phyloP scores from a whole-genome alignment of 2,888 invertebrate species.

The Aproaerema taeniolella region DNA sequence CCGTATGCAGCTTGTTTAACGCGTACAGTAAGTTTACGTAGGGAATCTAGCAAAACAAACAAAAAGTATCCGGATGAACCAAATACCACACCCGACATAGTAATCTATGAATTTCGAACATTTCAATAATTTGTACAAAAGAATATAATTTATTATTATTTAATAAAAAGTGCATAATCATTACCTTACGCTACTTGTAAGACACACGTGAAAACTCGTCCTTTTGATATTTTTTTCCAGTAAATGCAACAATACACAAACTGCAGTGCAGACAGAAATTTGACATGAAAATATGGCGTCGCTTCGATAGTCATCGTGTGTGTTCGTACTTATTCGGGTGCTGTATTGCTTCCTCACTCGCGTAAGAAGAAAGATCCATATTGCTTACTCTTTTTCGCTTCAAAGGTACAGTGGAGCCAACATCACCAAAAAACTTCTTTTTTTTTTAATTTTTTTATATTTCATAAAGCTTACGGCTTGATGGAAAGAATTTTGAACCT shows the following conservation, averaged over 20 bases:
- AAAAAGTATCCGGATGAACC: slow-evolving; percentile 50
- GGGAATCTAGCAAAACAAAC: slow-evolving; percentile 61
- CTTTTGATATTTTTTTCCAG: slow-evolving; percentile 29
- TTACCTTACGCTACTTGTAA: slow-evolving; percentile 45
- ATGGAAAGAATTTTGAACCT: no score
- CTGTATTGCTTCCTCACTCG: slow-evolving; percentile 25
- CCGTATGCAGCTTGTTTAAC: slow-evolving; percentile 29
- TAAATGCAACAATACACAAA: slow-evolving; percentile 40
- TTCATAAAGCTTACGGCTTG: no score
- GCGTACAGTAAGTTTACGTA: slow-evolving; percentile 33
- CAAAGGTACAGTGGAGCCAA: slow-evolving; percentile 26
- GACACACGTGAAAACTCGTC: slow-evolving; percentile 25
- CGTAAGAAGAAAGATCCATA: slow-evolving; percentile 14
- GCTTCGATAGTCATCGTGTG: slow-evolving; percentile 35
- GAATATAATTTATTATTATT: not conserved
- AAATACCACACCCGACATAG: slow-evolving; percentile 62
- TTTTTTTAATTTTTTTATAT: no score
- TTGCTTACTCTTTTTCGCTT: slow-evolving; percentile 25
- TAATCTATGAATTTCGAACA: slow-evolving; percentile 1
- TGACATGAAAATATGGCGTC: slow-evolving; percentile 72
- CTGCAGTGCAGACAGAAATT: slow-evolving; percentile 45
- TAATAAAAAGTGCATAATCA: no score
- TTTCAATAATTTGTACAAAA: no score
- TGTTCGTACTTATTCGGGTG: slow-evolving; percentile 29
- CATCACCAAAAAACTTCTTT: no score